These are phyloP conservation scores for Rostratula benghalensis DNA, from an alignment of 2,113 vertebrate genomes.

Conservation along the genomic window DNA sequence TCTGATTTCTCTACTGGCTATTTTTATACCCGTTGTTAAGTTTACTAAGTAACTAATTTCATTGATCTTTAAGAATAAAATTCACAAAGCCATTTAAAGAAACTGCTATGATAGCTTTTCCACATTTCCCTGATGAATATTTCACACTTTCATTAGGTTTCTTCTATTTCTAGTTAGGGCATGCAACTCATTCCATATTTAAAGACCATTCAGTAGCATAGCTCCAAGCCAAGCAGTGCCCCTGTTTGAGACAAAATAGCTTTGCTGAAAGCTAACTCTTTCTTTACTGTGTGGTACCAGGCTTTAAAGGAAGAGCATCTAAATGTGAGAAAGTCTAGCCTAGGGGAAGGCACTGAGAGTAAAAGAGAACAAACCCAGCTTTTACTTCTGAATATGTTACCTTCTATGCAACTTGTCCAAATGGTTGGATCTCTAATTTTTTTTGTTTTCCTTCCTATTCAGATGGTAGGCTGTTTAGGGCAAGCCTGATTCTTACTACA, in stretches of 20 bases:
- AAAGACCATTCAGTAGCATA: neutral
- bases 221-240: neutral
- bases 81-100: conserved; percentile 60
- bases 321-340: neutral
- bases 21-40: conserved; percentile 24
- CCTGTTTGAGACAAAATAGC: neutral
- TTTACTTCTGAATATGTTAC: neutral
- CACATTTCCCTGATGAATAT: conserved; percentile 51
- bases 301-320: neutral
- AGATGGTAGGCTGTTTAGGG: neutral
- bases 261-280: neutral
- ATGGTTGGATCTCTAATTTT: neutral
- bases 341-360: neutral
- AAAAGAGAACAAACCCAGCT: neutral
- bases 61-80: conserved; percentile 44
- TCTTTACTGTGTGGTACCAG: neutral
- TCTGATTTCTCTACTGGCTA: conserved; percentile 30
- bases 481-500: neutral
- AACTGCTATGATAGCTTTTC: conserved; percentile 60
- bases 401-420: neutral
- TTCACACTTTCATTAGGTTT: conserved; percentile 11
- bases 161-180: conserved; percentile 15
- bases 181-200: conserved; percentile 49
- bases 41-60: conserved; percentile 45
- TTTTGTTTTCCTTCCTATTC: neutral